These are phyloP conservation scores for Neodon shergylaensis DNA, from an alignment of 2,113 vertebrate genomes.

Conservation along the genomic window DNA sequence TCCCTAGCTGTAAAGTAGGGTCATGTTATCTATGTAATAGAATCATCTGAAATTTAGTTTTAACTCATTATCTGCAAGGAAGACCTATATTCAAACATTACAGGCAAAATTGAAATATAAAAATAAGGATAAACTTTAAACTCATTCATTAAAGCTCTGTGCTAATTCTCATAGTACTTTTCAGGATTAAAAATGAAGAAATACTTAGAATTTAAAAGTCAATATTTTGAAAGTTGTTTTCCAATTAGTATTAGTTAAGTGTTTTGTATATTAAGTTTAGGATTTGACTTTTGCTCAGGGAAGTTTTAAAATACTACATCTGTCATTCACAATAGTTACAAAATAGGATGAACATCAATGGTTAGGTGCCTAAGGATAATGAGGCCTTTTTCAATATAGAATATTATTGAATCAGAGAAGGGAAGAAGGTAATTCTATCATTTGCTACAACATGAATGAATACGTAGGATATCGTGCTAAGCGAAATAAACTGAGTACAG, in stretches of 20 bases:
- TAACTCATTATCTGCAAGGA: conserved; percentile 22
- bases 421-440: neutral
- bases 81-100: neutral
- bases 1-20: neutral
- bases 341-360: neutral
- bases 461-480: neutral
- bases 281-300: neutral
- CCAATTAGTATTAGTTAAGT: conserved; percentile 40
- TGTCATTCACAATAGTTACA: neutral
- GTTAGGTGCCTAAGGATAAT: neutral
- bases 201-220: conserved; percentile 34
- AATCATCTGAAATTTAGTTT: conserved; percentile 20
- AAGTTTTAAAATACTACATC: neutral
- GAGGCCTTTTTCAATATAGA: neutral
- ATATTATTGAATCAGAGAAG: neutral
- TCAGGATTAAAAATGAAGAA: conserved; percentile 9
- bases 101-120: neutral
- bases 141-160: neutral
- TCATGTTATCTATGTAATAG: neutral
- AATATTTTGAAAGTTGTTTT: conserved; percentile 14
- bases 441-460: neutral
- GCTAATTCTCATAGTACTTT: neutral
- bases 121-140: conserved; percentile 12
- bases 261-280: conserved; percentile 3
- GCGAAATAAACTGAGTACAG: neutral